A percentile compares a stretch with the other conserved stretches of the same genome.
Conservation (phyloP, 2,888 invertebrate genomes). For the Cryptocephalus moraei region DNA sequence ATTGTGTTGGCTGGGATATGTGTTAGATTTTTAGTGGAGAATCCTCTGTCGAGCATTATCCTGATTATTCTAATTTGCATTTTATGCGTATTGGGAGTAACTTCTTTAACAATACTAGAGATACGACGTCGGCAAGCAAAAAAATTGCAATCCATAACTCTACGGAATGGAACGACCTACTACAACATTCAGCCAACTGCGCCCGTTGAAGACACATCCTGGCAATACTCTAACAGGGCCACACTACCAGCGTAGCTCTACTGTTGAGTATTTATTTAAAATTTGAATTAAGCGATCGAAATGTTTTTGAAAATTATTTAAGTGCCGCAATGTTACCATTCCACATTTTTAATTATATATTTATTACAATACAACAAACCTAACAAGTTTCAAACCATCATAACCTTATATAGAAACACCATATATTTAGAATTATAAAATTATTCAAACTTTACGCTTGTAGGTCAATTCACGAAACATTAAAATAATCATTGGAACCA, state of each 20-base stretch:
- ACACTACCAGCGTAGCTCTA: constrained; percentile 9
- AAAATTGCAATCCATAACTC: constrained; percentile 1
- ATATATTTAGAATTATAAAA: too few relatives aligned
- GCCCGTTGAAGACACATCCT: constrained; percentile 11
- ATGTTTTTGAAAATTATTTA: background rate
- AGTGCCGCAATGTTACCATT: background rate
- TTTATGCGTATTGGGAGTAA: constrained; percentile 7
- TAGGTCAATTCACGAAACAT: too few relatives aligned
- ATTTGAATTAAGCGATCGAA: too few relatives aligned
- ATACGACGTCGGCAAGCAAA: constrained; percentile 4
- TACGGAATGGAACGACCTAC: constrained; percentile 8
- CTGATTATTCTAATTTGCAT: constrained; percentile 11
- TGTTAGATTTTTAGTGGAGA: constrained; percentile 9
- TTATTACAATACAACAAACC: background rate
- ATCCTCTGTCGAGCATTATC: constrained; percentile 10
- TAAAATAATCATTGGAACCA: too few relatives aligned
- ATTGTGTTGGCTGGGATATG: constrained; percentile 10
- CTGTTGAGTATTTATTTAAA: background rate
- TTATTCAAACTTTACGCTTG: too few relatives aligned
- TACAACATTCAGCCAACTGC: constrained; percentile 10
- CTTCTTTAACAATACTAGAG: constrained; percentile 5
- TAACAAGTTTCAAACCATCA: too few relatives aligned
- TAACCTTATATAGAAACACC: too few relatives aligned
- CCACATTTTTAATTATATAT: background rate
- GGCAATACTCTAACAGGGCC: constrained; percentile 12